Conservation (phyloP, 2,888 invertebrate genomes). For the Pharmacophagus antenor region DNA sequence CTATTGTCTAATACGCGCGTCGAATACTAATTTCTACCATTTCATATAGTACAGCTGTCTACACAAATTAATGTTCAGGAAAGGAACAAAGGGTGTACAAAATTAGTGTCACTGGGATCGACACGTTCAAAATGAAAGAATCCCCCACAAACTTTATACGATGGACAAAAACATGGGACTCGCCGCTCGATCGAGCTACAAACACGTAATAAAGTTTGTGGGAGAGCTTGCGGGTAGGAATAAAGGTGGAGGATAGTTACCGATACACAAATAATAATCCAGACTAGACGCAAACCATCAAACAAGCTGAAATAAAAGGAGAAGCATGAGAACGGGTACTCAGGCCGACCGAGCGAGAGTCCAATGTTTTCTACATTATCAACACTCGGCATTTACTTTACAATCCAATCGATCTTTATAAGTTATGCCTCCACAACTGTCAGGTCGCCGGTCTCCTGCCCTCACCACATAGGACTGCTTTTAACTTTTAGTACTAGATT, state of each 20-base stretch:
- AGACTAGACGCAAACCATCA: conserved; percentile 81
- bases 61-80: not conserved
- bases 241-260: conserved; percentile 63
- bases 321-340: conserved; percentile 36
- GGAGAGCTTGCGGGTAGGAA: conserved; percentile 49
- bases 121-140: conserved; percentile 37
- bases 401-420: no score
- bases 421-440: not conserved
- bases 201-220: conserved; percentile 58
- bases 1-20: no score
- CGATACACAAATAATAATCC: conserved; percentile 67
- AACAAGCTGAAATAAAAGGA: conserved; percentile 75
- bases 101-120: no score
- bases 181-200: conserved; percentile 57
- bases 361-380: conserved; percentile 62
- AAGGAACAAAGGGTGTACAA: no score
- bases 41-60: no score
- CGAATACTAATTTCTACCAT: no score
- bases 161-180: conserved; percentile 58
- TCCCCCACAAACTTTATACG: conserved; percentile 66
- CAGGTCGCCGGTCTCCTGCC: not conserved
- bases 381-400: not conserved
- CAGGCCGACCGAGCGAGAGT: conserved; percentile 61
- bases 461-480: not conserved
- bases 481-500: no score